phyloP scores from a whole-genome alignment of 2,797 vertebrate genomes.

The Falco rusticolus region DNA sequence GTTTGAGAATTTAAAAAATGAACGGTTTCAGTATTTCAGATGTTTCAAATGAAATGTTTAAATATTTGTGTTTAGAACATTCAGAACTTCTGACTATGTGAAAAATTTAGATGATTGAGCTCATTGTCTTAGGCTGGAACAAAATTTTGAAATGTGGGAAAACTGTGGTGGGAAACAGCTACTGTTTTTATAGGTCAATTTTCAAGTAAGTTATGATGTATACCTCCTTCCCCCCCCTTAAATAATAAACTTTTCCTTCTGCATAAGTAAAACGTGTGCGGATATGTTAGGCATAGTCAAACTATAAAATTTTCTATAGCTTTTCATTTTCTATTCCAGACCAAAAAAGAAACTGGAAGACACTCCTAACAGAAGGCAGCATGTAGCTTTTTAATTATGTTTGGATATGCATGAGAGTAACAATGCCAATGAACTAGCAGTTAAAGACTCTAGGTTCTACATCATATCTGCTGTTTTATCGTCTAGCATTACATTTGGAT shows the following conservation, averaged over 20 bases:
- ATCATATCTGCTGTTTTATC: neutral
- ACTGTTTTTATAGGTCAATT: neutral
- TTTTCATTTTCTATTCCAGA: neutral
- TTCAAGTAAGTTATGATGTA: neutral
- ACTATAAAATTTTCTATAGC: neutral
- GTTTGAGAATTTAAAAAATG: neutral
- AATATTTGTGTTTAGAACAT: neutral
- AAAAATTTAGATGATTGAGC: neutral
- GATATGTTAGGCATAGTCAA: neutral
- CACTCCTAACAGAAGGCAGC: neutral
- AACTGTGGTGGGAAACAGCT: neutral
- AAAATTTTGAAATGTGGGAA: neutral
- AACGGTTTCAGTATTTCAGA: neutral
- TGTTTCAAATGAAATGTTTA: neutral
- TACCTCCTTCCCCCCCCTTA: neutral
- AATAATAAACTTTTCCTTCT: neutral
- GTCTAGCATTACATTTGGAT: neutral
- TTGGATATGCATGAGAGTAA: neutral
- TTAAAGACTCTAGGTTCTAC: neutral
- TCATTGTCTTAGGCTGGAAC: neutral
- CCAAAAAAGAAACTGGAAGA: neutral
- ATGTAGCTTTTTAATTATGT: neutral
- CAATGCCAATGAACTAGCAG: neutral
- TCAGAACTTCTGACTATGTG: neutral
- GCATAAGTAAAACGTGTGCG: fast-evolving